phyloP scores from a whole-genome alignment of 2,888 invertebrate species.

The Synanthedon formicaeformis region DNA sequence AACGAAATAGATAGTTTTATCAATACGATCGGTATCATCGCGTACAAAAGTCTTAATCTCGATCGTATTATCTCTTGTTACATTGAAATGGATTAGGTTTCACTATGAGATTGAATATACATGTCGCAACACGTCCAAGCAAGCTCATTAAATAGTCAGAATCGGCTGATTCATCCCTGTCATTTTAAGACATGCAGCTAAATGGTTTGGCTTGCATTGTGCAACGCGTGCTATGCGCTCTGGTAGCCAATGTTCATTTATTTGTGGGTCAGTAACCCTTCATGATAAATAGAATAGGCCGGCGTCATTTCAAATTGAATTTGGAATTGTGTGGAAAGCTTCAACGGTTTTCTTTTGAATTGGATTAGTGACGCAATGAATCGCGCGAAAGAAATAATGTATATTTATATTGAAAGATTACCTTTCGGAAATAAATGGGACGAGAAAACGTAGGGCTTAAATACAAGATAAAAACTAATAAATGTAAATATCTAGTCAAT shows the following conservation, averaged over 20 bases:
- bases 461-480: too few relatives aligned
- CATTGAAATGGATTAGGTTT: conserved; percentile 9
- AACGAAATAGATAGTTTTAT: background rate
- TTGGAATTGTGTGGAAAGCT: background rate
- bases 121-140: conserved; percentile 7
- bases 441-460: too few relatives aligned
- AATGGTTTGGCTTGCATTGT: conserved; percentile 11
- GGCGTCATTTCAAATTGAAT: background rate
- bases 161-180: conserved; percentile 30
- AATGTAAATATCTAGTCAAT: too few relatives aligned
- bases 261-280: conserved; percentile 1
- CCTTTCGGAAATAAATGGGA: too few relatives aligned
- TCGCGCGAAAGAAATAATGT: too few relatives aligned
- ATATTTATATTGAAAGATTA: too few relatives aligned
- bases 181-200: conserved; percentile 16
- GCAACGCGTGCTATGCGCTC: conserved; percentile 14
- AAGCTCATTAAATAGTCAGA: conserved; percentile 13
- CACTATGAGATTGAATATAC: conserved; percentile 7
- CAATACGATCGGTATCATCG: conserved; percentile 1
- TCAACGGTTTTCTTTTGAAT: too few relatives aligned
- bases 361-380: too few relatives aligned
- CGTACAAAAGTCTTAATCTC: background rate
- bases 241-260: conserved; percentile 4
- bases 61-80: conserved; percentile 1
- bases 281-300: background rate